These are phyloP conservation scores for Epiblema foenella DNA, from an alignment of 2,888 invertebrate species.

Conservation along the genomic window DNA sequence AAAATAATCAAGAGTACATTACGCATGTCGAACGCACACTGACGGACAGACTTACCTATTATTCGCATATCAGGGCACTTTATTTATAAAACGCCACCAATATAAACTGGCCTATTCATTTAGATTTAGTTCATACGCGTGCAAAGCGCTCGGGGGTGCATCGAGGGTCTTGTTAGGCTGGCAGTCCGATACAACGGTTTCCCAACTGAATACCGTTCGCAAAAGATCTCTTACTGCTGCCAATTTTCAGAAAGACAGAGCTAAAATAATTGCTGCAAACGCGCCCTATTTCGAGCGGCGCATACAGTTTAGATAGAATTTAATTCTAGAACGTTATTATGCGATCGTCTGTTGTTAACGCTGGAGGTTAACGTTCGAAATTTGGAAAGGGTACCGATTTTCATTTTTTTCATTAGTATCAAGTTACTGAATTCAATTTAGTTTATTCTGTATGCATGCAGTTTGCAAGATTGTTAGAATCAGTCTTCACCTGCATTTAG, in stretches of 20 bases:
- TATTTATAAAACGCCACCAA: slow-evolving; percentile 78
- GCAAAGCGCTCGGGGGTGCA: slow-evolving; percentile 55
- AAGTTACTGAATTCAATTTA: background rate
- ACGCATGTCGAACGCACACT: slow-evolving; percentile 59
- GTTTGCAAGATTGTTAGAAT: background rate
- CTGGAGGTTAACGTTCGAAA: slow-evolving; percentile 47
- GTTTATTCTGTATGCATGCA: background rate
- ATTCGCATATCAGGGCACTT: slow-evolving; percentile 81
- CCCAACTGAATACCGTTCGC: slow-evolving; percentile 82
- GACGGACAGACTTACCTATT: slow-evolving; percentile 76
- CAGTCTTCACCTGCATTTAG: no score
- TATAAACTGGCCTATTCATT: slow-evolving; percentile 66
- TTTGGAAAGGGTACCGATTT: slow-evolving; percentile 14
- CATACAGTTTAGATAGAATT: slow-evolving; percentile 76
- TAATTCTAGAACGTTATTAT: slow-evolving; percentile 78
- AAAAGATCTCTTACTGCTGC: slow-evolving; percentile 82
- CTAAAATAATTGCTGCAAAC: slow-evolving; percentile 84
- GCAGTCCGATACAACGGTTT: slow-evolving; percentile 76
- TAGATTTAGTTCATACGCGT: slow-evolving; percentile 52
- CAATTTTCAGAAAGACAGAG: slow-evolving; percentile 85
- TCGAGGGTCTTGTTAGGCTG: slow-evolving; percentile 62
- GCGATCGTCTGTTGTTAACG: slow-evolving; percentile 59
- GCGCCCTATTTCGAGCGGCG: slow-evolving; percentile 81
- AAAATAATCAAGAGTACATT: slow-evolving; percentile 58
- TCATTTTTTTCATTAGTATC: background rate